phyloP scores from a whole-genome alignment of 2,888 invertebrate genomes.

The Zaprionus bogoriensis region DNA sequence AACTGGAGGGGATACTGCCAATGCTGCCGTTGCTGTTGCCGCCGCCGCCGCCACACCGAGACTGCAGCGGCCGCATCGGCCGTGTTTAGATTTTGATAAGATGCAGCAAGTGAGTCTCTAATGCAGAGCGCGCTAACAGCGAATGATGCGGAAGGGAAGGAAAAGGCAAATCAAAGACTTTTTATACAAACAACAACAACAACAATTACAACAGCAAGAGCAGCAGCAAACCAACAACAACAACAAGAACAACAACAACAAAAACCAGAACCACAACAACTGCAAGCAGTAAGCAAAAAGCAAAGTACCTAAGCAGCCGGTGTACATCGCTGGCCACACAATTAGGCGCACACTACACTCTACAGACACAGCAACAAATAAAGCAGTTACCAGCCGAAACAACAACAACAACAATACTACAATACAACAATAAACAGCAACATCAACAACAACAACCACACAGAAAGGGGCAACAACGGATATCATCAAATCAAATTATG shows the following conservation, averaged over 20 bases:
- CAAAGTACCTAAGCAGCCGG: constrained; percentile 47
- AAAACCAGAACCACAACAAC: constrained; percentile 13
- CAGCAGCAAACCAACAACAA: constrained; percentile 19
- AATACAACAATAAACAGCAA: constrained; percentile 8
- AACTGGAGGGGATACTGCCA: constrained; percentile 21
- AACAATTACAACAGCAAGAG: constrained; percentile 27
- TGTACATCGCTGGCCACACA: constrained; percentile 34
- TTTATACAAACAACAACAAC: constrained; percentile 60
- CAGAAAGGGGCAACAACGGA: constrained; percentile 25
- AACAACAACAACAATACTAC: constrained; percentile 11
- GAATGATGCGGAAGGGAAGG: constrained; percentile 49
- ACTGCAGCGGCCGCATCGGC: constrained; percentile 88
- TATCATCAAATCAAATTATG: constrained; percentile 71
- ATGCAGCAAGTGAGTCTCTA: constrained; percentile 93
- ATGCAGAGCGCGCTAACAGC: constrained; percentile 75
- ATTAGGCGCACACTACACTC: constrained; percentile 53
- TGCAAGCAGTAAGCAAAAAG: too few species aligned
- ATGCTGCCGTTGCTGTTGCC: constrained; percentile 42
- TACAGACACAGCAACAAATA: constrained; percentile 18
- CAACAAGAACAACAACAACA: constrained; percentile 27
- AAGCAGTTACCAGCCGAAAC: neutral
- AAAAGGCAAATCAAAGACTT: constrained; percentile 72
- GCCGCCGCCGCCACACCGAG: constrained; percentile 80
- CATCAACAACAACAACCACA: constrained; percentile 27
- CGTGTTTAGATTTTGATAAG: constrained; percentile 97